phyloP scores from a whole-genome alignment of 1,140 invertebrate species.

The Phthorimaea operculella region DNA sequence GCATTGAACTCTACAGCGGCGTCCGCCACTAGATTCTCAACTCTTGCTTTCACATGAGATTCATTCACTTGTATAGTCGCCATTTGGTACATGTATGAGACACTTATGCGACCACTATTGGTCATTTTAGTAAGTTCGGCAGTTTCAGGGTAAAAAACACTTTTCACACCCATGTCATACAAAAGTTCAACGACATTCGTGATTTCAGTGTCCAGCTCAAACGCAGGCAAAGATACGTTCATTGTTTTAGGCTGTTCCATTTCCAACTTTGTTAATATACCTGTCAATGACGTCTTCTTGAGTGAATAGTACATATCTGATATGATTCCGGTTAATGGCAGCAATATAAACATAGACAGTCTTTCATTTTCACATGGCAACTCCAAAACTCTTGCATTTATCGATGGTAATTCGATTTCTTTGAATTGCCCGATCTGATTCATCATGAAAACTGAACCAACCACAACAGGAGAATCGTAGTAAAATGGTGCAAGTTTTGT shows the following conservation, averaged over 20 bases:
- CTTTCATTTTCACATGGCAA: constrained; percentile 73
- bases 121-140: constrained; percentile 74
- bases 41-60: constrained; percentile 73
- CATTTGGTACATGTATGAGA: constrained; percentile 71
- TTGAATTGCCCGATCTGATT: constrained; percentile 50
- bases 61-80: constrained; percentile 78
- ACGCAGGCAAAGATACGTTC: constrained; percentile 72
- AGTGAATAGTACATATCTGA: constrained; percentile 56
- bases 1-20: constrained; percentile 40
- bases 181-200: constrained; percentile 68
- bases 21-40: constrained; percentile 57
- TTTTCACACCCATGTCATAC: constrained; percentile 72
- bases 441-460: constrained; percentile 65
- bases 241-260: constrained; percentile 52
- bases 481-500: constrained; percentile 66
- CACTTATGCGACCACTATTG: constrained; percentile 39
- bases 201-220: constrained; percentile 71
- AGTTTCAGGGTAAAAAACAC: constrained; percentile 68
- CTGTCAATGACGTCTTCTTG: constrained; percentile 56
- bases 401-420: constrained; percentile 34
- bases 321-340: constrained; percentile 62
- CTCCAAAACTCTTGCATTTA: constrained; percentile 71
- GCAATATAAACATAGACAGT: constrained; percentile 72
- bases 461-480: constrained; percentile 30
- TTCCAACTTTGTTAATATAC: constrained; percentile 63